These are phyloP conservation scores for Pseudotriccus pelzelni DNA, from an alignment of 2,797 vertebrate species.

Conservation along the genomic window DNA sequence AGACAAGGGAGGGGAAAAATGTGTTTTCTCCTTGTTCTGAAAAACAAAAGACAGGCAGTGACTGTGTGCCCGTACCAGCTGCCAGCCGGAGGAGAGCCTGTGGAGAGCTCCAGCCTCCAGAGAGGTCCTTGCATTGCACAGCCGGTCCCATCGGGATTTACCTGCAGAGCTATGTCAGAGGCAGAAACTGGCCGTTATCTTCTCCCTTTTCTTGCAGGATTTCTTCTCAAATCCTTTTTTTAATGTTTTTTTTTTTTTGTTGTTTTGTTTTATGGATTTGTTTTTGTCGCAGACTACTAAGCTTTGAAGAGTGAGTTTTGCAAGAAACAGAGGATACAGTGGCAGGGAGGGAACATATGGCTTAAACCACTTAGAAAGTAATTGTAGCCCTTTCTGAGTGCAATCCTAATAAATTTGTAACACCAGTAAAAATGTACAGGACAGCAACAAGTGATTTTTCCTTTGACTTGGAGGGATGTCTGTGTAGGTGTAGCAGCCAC, in stretches of 20 bases:
- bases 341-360: rapidly evolving
- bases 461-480: background rate
- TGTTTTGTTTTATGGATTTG: background rate
- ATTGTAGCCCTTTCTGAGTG: background rate
- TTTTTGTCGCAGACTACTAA: background rate
- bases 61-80: background rate
- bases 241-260: too few relatives aligned
- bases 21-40: constrained; percentile 49
- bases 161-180: background rate
- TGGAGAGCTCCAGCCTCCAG: background rate
- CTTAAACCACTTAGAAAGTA: background rate
- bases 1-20: constrained; percentile 55
- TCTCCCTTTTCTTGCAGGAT: background rate
- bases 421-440: background rate
- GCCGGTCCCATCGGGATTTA: rapidly evolving
- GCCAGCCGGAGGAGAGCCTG: background rate
- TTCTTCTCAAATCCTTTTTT: too few relatives aligned
- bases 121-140: background rate
- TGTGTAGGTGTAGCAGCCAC: background rate
- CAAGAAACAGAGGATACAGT: background rate
- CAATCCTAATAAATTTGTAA: background rate
- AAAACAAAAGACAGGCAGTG: constrained; percentile 50
- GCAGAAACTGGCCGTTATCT: background rate
- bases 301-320: background rate
- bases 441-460: background rate